Conservation (phyloP, 1,140 invertebrate species). For the Prorops nasuta region DNA sequence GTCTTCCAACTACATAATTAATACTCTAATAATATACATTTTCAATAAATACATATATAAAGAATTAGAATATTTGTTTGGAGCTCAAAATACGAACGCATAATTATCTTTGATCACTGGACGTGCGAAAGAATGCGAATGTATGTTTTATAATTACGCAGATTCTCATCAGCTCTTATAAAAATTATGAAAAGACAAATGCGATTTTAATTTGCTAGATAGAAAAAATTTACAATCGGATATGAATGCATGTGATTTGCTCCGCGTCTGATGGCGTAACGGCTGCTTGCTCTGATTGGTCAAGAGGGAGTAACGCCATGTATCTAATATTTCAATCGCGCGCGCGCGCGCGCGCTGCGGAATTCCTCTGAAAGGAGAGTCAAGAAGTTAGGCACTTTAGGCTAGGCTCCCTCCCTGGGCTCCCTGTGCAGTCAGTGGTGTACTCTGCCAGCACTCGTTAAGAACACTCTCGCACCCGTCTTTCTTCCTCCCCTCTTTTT, state of each 20-base stretch:
- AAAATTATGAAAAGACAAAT: background rate
- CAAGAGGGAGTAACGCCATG: constrained; percentile 17
- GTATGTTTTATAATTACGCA: background rate
- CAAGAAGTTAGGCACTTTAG: too few species aligned
- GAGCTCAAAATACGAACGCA: background rate
- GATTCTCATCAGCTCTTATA: background rate
- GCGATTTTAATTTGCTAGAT: background rate
- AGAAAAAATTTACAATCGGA: background rate
- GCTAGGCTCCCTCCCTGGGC: too few species aligned
- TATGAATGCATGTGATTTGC: background rate
- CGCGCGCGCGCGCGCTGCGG: background rate
- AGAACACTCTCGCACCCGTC: background rate
- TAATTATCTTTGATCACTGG: too few species aligned
- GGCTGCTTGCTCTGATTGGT: constrained; percentile 8
- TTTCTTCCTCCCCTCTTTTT: background rate
- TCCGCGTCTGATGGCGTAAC: background rate
- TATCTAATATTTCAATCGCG: too few species aligned
- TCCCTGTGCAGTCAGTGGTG: background rate
- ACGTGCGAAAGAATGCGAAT: background rate
- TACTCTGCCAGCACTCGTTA: background rate
- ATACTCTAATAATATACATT: background rate
- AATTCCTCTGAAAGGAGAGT: background rate
- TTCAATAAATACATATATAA: background rate
- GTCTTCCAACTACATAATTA: background rate
- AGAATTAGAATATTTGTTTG: background rate